Base-by-base conservation (phyloP, 2,888 invertebrate genomes). In the Mythimna albipuncta region DNA sequence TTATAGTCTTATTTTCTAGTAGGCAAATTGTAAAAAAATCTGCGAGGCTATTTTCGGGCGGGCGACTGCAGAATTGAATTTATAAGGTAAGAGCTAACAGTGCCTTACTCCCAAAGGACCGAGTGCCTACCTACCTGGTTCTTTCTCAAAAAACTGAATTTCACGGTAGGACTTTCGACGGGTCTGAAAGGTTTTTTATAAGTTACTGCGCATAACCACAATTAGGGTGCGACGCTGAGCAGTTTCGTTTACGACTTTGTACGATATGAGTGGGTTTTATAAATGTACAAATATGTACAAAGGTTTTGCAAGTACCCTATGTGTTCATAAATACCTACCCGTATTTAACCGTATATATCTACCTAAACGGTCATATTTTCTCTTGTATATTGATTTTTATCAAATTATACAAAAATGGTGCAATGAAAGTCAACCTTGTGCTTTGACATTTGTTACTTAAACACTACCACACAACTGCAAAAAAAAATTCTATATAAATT, bases 111-210 rank as follows among this genome's bases (percentile, higher is more conserved):
- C 41, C 57, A 55, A 76, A 61, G 47, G 68, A 59, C 55, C 11
- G 54, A n/a, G 58, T 65, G 64, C 38, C 11, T 52, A n/a, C 50
- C 19, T 41, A 61, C 41, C 41, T 74, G 81, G 35, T 74, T 72
- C 3, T 19, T 70, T 73, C 73, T 64, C 62, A 75, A 77, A 78
- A 76, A 82, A 81, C 64, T 69, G 68, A 66, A 78, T 77, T 83
- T 85, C 73, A 76, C 65, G 76, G 69, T 57, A 71, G 71, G 64
- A 62, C 66, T 79, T 81, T 75, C 69, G 70, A 68, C 67, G 64
- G 72, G 68, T 64, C 77, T 83, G 74, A 87, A 89, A 87, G 83
- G 80, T 81, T 87, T 83, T 83, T 77, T 81, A 79, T 79, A 65
- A 77, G 72, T 86, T 85, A 84, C 58, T 50, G 44, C 67, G 47